phyloP scores from a whole-genome alignment of 2,888 invertebrate species.

The Dimorphilus gyrociliatus region DNA sequence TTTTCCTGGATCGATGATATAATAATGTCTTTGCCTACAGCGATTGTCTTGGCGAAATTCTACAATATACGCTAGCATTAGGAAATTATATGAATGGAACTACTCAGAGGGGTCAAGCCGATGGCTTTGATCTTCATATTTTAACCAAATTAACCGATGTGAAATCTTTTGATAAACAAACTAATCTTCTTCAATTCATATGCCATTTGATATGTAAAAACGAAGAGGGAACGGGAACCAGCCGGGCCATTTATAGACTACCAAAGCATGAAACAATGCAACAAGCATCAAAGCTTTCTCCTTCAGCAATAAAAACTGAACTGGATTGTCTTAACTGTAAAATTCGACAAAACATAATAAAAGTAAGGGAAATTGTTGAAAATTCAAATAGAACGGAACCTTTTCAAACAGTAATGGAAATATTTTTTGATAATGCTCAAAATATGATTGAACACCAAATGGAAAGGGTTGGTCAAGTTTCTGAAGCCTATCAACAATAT shows the following conservation, averaged over 20 bases:
- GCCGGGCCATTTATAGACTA: conserved; percentile 22
- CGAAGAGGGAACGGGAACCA: conserved; percentile 24
- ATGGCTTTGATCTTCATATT: conserved; percentile 25
- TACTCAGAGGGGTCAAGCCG: conserved; percentile 29
- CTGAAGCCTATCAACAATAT: too few relatives aligned
- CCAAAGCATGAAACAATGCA: conserved; percentile 27
- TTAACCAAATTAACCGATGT: conserved; percentile 27
- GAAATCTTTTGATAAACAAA: conserved; percentile 19
- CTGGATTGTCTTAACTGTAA: too few relatives aligned
- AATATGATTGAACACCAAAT: too few relatives aligned
- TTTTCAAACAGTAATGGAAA: too few relatives aligned
- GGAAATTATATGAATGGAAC: conserved; percentile 34
- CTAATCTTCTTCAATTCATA: conserved; percentile 24
- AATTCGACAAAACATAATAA: too few relatives aligned
- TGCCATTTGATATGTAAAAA: conserved; percentile 22
- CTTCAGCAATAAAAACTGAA: too few relatives aligned
- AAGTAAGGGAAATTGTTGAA: too few relatives aligned
- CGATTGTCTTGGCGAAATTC: conserved; percentile 19
- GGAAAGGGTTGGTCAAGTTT: too few relatives aligned
- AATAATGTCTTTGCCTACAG: too few relatives aligned
- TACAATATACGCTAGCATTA: conserved; percentile 24
- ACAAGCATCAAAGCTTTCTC: conserved; percentile 25
- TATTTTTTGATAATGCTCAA: too few relatives aligned
- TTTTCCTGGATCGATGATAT: too few relatives aligned
- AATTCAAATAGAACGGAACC: too few relatives aligned